A percentile compares a stretch with the other conserved stretches of the same genome.
These are phyloP conservation scores for Brachionichthys hirsutus DNA, from an alignment of 2,113 vertebrate species.

Conservation along the genomic window DNA sequence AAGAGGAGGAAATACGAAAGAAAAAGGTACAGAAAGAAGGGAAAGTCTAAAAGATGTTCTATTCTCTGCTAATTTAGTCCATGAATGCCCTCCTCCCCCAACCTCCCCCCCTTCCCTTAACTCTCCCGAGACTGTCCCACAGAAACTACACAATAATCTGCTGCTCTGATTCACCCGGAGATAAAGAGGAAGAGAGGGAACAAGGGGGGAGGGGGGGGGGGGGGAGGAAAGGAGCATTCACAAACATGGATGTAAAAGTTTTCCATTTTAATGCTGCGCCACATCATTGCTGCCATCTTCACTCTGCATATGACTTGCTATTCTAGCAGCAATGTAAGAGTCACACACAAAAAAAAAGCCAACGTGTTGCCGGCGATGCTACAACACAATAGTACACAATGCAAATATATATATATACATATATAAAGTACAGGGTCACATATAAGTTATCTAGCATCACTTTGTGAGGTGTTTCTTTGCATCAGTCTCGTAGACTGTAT, in stretches of 20 bases:
- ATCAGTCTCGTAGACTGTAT: too few relatives aligned
- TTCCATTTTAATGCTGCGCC: constrained; percentile 22
- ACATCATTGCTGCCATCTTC: constrained; percentile 16
- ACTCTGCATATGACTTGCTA: constrained; percentile 1
- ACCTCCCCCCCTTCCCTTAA: constrained; percentile 29
- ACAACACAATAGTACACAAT: background rate
- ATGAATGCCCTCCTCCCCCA: constrained; percentile 43
- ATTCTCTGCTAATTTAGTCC: constrained; percentile 55
- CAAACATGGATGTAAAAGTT: constrained; percentile 44
- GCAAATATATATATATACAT: too few relatives aligned
- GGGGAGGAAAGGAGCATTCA: constrained; percentile 43
- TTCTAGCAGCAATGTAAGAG: too few relatives aligned
- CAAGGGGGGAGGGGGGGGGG: constrained; percentile 16
- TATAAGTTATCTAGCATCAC: background rate
- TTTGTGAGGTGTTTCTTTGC: too few relatives aligned
- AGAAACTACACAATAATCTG: constrained; percentile 66
- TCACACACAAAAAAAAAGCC: background rate
- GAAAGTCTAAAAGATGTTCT: constrained; percentile 63
- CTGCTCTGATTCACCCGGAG: constrained; percentile 61
- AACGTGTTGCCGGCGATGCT: background rate
- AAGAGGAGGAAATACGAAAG: constrained; percentile 41
- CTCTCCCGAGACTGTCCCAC: constrained; percentile 57
- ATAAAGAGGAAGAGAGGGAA: constrained; percentile 56
- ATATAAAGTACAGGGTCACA: background rate
- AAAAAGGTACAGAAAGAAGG: constrained; percentile 41